Evolutionary conservation across 2,888 invertebrate species (phyloP).

Genomic region (Apomyelois bistriatella): DNA sequence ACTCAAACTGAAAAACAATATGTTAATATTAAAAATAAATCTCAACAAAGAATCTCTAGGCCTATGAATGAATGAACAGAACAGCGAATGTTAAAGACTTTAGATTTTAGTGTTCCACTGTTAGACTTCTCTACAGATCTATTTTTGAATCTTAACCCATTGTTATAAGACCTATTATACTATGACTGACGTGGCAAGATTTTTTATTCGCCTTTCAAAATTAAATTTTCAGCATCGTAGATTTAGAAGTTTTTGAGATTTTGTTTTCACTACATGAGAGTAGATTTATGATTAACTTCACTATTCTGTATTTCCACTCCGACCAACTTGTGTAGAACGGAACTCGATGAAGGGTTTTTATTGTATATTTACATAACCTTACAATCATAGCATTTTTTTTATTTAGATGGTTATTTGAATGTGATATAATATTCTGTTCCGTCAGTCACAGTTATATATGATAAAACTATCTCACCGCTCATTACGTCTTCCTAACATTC

Average conservation of each 20-base stretch:
- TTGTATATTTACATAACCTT: too few species aligned
- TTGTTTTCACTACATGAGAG: too few species aligned
- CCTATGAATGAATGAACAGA: conserved; percentile 15
- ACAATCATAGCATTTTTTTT: too few species aligned
- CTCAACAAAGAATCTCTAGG: neutral
- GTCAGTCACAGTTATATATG: neutral
- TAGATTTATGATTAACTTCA: too few species aligned
- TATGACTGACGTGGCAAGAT: neutral
- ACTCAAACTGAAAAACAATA: conserved; percentile 9
- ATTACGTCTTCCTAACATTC: conserved; percentile 21
- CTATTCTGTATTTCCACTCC: too few species aligned
- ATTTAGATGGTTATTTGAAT: too few species aligned
- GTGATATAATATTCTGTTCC: neutral
- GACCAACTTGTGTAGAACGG: too few species aligned
- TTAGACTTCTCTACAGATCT: conserved; percentile 39
- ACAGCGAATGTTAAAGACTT: conserved; percentile 52
- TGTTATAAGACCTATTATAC: conserved; percentile 26
- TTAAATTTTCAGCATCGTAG: neutral
- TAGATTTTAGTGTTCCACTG: conserved; percentile 27
- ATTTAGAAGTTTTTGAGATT: too few species aligned
- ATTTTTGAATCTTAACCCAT: conserved; percentile 43
- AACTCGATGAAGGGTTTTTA: too few species aligned
- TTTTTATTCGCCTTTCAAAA: neutral
- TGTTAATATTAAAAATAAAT: neutral
- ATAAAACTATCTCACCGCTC: conserved; percentile 1